Evolutionary conservation across 2,888 invertebrate genomes (phyloP), one percentile per base, ranked within the genome.

Genomic region (Gymnocheta viridis): DNA sequence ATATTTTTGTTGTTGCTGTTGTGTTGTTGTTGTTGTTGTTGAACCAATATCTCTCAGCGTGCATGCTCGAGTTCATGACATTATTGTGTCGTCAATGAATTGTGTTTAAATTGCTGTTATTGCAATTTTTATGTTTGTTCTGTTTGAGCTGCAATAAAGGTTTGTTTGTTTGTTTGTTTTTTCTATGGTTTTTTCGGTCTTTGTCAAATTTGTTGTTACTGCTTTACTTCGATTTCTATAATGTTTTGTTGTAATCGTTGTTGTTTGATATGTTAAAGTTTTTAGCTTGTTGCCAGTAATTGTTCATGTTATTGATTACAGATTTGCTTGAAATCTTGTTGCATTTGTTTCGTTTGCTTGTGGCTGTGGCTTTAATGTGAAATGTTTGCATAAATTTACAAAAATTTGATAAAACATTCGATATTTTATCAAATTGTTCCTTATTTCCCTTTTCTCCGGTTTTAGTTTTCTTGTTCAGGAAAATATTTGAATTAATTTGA

Each of bases 1-100:
- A 29, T 56, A 35, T 74, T 22, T 24, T 12, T 60, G 14, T 22
- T 38, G 7, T 44, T 19, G 19, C 27, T 74, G 35, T 38, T 62
- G 67, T 56, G 38, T 38, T 66, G 67, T 38, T 58, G 32, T 49
- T 60, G 17, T 17, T 22, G 19, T 51, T 79, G 35, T 38, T 67
- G 72, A 69, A 81, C 66, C 80, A 67, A 81, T 62, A 81, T 77
- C 77, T 76, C 67, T 77, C 84, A 83, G 82, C 86, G 82, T 85
- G 85, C 85, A 85, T 85, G 85, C 80, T 69, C 85, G 85, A 86
- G 86, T 86, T 86, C 86, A 86, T 86, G 86, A 87, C 86, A 86
- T 85, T 85, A 83, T 84, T 85, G 85, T 86, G 85, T 86, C 80
- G 85, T 81, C 85, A 85, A 85, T 87, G 85, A 85, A 81, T 86